phyloP scores from a whole-genome alignment of 2,888 invertebrate species.

The Phyllotreta striolata region DNA sequence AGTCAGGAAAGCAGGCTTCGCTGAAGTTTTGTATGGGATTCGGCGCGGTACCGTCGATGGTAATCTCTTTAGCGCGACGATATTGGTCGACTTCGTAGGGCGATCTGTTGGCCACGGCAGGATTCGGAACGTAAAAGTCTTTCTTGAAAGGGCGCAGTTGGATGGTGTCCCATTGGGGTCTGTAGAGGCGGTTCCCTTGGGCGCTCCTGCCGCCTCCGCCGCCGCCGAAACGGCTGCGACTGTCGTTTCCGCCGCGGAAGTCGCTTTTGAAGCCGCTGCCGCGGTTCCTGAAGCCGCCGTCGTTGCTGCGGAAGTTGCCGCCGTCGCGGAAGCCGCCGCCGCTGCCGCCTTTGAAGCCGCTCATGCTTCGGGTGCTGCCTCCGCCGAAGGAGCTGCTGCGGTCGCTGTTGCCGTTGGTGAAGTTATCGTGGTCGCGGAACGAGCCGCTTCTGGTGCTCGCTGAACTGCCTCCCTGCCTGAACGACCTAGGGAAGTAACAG shows the following conservation, averaged over 20 bases:
- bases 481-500: conserved; percentile 20
- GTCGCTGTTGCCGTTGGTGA: conserved; percentile 57
- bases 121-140: conserved; percentile 83
- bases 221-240: conserved; percentile 54
- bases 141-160: conserved; percentile 83
- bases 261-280: conserved; percentile 51
- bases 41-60: conserved; percentile 78
- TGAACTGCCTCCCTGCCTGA: conserved; percentile 24
- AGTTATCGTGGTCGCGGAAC: conserved; percentile 49
- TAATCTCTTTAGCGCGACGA: conserved; percentile 83
- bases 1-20: conserved; percentile 82
- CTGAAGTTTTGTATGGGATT: conserved; percentile 82
- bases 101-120: conserved; percentile 70
- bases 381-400: conserved; percentile 46
- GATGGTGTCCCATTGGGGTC: conserved; percentile 77
- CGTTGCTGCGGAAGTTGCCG: conserved; percentile 54
- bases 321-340: conserved; percentile 38
- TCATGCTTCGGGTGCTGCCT: conserved; percentile 27
- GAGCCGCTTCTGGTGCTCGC: conserved; percentile 42
- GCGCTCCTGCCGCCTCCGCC: conserved; percentile 51
- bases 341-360: conserved; percentile 54
- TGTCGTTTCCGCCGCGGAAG: conserved; percentile 53
- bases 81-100: conserved; percentile 77
- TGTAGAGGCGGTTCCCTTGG: conserved; percentile 66
- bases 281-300: conserved; percentile 50